Evolutionary conservation across 2,888 invertebrate species (phyloP).

Genomic region (Phortica okadai): DNA sequence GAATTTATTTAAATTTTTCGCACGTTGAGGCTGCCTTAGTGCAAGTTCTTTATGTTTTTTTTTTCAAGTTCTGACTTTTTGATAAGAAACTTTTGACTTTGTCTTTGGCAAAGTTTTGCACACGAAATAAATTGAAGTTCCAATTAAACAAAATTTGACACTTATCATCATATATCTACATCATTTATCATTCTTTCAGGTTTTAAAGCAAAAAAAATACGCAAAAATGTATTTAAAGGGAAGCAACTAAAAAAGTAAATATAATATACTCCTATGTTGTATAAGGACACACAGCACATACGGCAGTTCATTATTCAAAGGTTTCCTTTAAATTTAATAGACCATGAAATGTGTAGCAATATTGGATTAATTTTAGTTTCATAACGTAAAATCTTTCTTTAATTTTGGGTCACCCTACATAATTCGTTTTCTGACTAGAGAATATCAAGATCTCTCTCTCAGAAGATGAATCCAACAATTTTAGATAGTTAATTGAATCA

Average conservation of each 20-base stretch:
- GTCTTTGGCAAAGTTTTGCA: not conserved
- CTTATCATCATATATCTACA: not conserved
- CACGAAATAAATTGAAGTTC: conserved; percentile 17
- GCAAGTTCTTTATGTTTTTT: no score
- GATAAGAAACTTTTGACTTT: conserved; percentile 4
- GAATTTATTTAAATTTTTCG: conserved; percentile 28
- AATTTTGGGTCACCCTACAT: no score
- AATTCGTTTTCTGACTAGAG: no score
- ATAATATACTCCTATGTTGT: conserved; percentile 28
- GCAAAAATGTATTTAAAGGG: conserved; percentile 32
- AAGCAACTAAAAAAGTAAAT: no score
- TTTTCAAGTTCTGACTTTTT: not conserved
- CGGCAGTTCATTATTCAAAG: not conserved
- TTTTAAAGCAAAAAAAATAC: conserved; percentile 48
- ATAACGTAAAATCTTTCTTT: no score
- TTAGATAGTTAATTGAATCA: no score
- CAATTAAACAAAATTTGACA: conserved; percentile 28
- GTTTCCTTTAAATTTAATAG: not conserved
- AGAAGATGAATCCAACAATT: no score
- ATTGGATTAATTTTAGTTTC: no score
- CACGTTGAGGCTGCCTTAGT: not conserved
- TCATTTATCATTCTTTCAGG: not conserved
- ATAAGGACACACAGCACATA: not conserved
- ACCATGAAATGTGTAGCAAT: no score
- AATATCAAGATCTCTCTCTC: no score